Conservation (phyloP, 2,113 vertebrate species). For the Sorex araneus region DNA sequence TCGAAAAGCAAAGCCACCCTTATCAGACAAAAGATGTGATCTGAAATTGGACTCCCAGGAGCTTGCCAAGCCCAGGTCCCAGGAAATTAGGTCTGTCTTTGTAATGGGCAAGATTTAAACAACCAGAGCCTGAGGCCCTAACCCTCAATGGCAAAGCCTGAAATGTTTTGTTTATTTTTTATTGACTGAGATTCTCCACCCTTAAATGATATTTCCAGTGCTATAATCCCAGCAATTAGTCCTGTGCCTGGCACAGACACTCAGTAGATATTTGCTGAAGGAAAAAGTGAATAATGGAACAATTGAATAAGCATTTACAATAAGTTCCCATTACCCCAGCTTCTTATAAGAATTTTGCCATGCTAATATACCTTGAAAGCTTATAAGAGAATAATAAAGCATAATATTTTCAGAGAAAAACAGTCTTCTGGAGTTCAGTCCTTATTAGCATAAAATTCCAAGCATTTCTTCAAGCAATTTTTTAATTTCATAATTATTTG, state of each 20-base stretch:
- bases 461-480: conserved; percentile 64
- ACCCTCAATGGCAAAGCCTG: background rate
- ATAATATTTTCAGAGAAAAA: conserved; percentile 66
- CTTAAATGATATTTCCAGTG: background rate
- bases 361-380: background rate
- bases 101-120: background rate
- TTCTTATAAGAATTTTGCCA: conserved; percentile 21
- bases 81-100: background rate
- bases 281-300: background rate
- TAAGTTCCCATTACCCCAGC: background rate
- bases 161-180: background rate
- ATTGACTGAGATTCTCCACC: background rate
- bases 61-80: background rate
- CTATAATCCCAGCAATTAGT: background rate
- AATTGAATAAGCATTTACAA: background rate
- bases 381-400: conserved; percentile 51
- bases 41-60: background rate
- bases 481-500: conserved; percentile 75
- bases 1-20: background rate
- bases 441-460: conserved; percentile 66
- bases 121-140: background rate
- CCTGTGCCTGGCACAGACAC: background rate
- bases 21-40: background rate
- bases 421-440: conserved; percentile 14
- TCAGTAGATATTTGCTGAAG: background rate